A percentile compares a stretch with the other conserved stretches of the same genome.
Conservation (phyloP, 2,113 vertebrate genomes). For the Melanerpes aurifrons region DNA sequence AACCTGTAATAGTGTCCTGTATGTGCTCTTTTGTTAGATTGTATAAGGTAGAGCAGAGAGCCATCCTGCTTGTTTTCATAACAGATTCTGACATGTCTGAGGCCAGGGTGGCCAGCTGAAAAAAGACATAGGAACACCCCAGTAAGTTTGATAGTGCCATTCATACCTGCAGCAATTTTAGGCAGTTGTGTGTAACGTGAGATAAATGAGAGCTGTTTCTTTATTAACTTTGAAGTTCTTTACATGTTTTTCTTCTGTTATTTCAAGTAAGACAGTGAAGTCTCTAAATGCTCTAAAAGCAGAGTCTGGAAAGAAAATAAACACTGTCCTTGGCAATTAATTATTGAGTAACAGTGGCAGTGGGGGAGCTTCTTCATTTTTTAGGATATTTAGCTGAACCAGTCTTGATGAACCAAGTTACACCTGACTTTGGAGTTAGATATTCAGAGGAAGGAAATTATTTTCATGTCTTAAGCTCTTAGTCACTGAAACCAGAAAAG, state of each 20-base stretch:
- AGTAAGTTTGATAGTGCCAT: neutral
- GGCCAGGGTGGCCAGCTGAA: neutral
- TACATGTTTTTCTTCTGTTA: neutral
- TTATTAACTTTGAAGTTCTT: neutral
- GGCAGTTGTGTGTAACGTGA: neutral
- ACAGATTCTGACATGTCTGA: neutral
- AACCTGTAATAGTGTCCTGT: neutral
- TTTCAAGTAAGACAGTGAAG: neutral
- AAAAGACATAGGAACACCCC: neutral
- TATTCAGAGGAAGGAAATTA: slow-evolving; percentile 4
- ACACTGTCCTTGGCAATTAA: neutral
- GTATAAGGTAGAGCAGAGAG: neutral
- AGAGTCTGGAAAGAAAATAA: neutral
- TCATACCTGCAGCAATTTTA: neutral
- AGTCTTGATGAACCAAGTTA: neutral
- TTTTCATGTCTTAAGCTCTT: slow-evolving; percentile 5
- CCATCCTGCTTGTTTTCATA: neutral
- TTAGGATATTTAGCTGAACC: neutral
- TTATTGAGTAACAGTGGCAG: neutral
- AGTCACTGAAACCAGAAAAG: slow-evolving; percentile 27
- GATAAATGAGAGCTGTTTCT: neutral
- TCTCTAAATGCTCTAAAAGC: neutral
- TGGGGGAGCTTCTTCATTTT: neutral
- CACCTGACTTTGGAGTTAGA: neutral
- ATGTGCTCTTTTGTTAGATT: neutral